These are phyloP conservation scores for Helleia helle DNA, from an alignment of 2,888 invertebrate species.

Conservation along the genomic window DNA sequence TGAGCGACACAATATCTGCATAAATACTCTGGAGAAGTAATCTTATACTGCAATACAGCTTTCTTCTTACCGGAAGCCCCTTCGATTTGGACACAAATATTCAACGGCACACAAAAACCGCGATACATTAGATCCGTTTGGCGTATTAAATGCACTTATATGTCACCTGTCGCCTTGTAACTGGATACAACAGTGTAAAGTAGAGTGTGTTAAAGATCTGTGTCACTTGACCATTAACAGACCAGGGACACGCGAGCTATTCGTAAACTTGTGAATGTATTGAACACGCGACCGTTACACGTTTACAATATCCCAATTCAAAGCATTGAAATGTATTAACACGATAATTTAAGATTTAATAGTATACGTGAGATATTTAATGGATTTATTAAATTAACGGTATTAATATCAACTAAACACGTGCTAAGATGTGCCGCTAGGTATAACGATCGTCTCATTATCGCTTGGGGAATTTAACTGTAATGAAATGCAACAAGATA, in stretches of 20 bases:
- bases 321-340: background rate
- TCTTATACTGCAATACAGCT: too few relatives aligned
- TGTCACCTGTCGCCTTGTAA: slow-evolving; percentile 3
- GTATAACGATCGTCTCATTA: too few relatives aligned
- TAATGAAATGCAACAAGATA: too few relatives aligned
- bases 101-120: background rate
- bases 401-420: too few relatives aligned
- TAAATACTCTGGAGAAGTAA: too few relatives aligned
- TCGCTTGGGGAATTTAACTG: too few relatives aligned
- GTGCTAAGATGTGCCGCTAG: too few relatives aligned
- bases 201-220: slow-evolving; percentile 36
- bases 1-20: too few relatives aligned
- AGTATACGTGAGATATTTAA: too few relatives aligned
- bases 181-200: slow-evolving; percentile 13
- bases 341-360: too few relatives aligned
- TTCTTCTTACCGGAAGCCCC: background rate
- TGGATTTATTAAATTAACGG: too few relatives aligned
- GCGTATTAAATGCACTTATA: slow-evolving; percentile 7
- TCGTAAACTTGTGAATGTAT: slow-evolving; percentile 24
- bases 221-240: slow-evolving; percentile 47
- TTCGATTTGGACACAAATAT: background rate
- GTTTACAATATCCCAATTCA: slow-evolving; percentile 11
- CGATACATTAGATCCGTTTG: slow-evolving; percentile 7
- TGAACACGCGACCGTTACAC: slow-evolving; percentile 22
- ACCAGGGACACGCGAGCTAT: slow-evolving; percentile 35